phyloP scores from a whole-genome alignment of 2,797 vertebrate species.

The Takifugu ocellatus region DNA sequence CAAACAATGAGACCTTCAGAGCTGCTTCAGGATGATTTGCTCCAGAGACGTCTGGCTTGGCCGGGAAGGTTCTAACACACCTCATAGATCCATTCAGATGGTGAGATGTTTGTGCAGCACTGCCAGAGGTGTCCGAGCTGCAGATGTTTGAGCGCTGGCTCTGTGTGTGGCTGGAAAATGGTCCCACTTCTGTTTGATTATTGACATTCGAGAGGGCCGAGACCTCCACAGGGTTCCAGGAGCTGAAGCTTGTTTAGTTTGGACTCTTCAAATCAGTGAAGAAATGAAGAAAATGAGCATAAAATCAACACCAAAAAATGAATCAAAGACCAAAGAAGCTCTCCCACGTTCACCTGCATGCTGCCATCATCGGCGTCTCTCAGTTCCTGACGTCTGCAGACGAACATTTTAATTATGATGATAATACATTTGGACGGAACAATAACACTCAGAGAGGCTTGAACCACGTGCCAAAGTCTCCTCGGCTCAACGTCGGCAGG shows the following conservation, averaged over 20 bases:
- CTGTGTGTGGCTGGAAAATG: background rate
- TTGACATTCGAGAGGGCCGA: background rate
- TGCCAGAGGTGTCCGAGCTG: background rate
- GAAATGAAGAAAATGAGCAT: background rate
- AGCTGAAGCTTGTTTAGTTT: conserved; percentile 9
- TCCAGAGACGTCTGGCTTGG: too few relatives aligned
- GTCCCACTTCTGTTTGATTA: background rate
- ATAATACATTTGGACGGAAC: conserved; percentile 17
- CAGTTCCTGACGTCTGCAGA: background rate
- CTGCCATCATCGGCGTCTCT: background rate
- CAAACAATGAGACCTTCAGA: too few relatives aligned
- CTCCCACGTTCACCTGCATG: background rate
- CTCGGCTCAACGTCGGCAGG: conserved; percentile 20
- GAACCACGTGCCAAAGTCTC: conserved; percentile 26
- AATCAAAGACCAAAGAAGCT: background rate
- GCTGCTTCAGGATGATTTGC: too few relatives aligned
- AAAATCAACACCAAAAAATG: background rate
- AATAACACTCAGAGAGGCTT: conserved; percentile 28
- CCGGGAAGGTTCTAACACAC: too few relatives aligned
- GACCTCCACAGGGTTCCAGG: background rate
- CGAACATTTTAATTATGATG: conserved; percentile 20
- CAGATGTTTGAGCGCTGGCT: background rate
- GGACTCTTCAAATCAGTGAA: background rate
- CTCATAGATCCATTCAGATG: too few relatives aligned
- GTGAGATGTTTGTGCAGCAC: too few relatives aligned